Base-by-base conservation (phyloP, 2,113 vertebrate genomes). In the Dasyurus viverrinus region DNA sequence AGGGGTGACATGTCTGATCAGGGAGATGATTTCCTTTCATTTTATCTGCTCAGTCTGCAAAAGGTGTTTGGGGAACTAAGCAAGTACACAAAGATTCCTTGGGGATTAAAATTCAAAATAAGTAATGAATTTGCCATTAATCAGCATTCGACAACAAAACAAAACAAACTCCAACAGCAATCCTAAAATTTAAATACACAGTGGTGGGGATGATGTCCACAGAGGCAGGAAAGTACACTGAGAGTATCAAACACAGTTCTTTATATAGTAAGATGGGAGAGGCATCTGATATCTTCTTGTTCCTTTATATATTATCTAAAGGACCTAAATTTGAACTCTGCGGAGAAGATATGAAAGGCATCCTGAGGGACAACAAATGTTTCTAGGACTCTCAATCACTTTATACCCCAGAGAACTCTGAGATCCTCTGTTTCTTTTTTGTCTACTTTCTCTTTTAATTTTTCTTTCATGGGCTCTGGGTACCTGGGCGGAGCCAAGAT, bases 171-270 rank as follows among this genome's bases (percentile, higher is more conserved):
- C 57, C 57, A 30, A 30, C 27, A 30, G 27, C 10, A 60, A 60
- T 11, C 57, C 57, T 12, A 12, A 92, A 91, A 54, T 24, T 14
- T 90, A 92, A 93, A 14, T 92, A 94, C 3, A 0, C 24, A 92
- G 92, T 92, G 93, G 93, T 91, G 96, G 47, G 12, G 23, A 92
- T 24, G 54, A 0, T 30, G 4, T 91, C 91, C 50, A 94, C 93
- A 57, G 93, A 92, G 93, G 89, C 14, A 48, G 2, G n/a, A 53
- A 89, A 0, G n/a, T 36, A 2, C 11, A 52, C 60, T 90, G 53
- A 89, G 27, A 97, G n/a, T 4, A 91, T 47, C 8, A 47, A n/a
- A n/a, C 27, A 60, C 2, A 68, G 30, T 68, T 14, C 30, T 68
- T n/a, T 36, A 68, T n/a, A 68, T 1, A 5, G 12, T 36, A 68